A percentile compares a stretch with the other conserved stretches of the same genome.
Conservation (phyloP, 2,888 invertebrate species). For the Esperia sulphurella region DNA sequence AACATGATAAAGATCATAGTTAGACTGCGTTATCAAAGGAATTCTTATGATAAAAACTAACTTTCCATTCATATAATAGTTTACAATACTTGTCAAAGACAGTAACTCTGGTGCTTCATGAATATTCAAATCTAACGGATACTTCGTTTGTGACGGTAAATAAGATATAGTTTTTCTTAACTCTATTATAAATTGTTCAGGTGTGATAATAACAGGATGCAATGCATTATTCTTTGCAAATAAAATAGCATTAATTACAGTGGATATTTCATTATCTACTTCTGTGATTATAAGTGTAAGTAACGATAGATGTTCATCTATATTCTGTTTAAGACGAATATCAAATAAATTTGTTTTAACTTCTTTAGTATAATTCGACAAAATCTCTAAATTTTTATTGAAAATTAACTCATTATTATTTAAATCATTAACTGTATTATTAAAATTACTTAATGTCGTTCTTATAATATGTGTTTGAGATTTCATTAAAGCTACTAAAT, state of each 20-base stretch:
- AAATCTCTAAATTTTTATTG: constrained; percentile 15
- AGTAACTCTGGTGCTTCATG: constrained; percentile 11
- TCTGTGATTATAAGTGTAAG: constrained; percentile 16
- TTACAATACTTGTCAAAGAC: constrained; percentile 8
- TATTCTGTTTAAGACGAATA: constrained; percentile 18
- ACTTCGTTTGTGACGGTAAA: constrained; percentile 15
- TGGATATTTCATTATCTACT: constrained; percentile 18
- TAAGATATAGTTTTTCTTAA: constrained; percentile 14
- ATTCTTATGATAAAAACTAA: constrained; percentile 15
- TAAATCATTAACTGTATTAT: constrained; percentile 15
- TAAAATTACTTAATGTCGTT: constrained; percentile 16
- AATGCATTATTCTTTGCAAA: constrained; percentile 17
- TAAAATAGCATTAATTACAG: constrained; percentile 16
- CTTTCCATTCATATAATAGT: constrained; percentile 14
- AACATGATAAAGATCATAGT: constrained; percentile 16
- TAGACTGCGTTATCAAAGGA: constrained; percentile 13
- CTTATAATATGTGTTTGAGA: constrained; percentile 13
- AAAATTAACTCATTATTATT: constrained; percentile 13
- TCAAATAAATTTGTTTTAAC: constrained; percentile 11
- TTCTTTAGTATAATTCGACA: constrained; percentile 15
- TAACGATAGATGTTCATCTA: constrained; percentile 17
- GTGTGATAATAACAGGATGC: constrained; percentile 16
- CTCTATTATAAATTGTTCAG: constrained; percentile 13
- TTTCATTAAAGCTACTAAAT: constrained; percentile 14
- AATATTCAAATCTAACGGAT: constrained; percentile 10